Base-by-base conservation (phyloP, 2,888 invertebrate genomes). In the Drosophila recens region DNA sequence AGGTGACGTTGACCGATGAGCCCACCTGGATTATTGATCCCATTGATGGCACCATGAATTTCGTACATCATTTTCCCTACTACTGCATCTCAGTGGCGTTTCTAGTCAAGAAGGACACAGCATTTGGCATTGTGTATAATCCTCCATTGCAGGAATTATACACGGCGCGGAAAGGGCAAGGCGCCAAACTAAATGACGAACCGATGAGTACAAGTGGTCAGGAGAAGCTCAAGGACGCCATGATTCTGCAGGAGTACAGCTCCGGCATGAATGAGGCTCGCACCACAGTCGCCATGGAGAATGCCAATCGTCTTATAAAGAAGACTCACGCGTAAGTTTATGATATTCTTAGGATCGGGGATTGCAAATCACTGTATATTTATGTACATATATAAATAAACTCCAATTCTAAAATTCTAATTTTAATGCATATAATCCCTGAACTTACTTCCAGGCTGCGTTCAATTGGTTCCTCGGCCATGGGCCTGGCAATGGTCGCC, bases 401-500 rank as follows among this genome's bases (percentile, higher is more conserved):
- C 23, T 23, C 4, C 23, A 20, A 20, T 20, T 20, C 3, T 3
- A 23, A 23, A 23, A 23, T 23, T 23, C 23, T 4, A 4, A 27
- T 10, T 45, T 13, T 13, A 5, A 5, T 11, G 1, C 5, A 0
- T 6, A 23, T 30, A 30, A 27, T 20, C 17, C 9, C 15, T 52
- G 17, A 38, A n/a, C 13, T 48, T 53, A 8, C 5, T 40, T 66
- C 20, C 87, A 97, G 97, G 0, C 93, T 97, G 59, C 95, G 99
- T 62, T 94, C 96, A 0, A 93, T 97, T 76, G 99, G 99, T 0
- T 98, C 98, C 5, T 98, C 98, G 23, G 99, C 99, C 0, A 93
- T 98, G 82, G 97, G 98, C 87, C 97, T 99, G 96, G 96, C 97
- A 8, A 96, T 96, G 95, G 97, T 99, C 0, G 99, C 99, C 0